phyloP scores from a whole-genome alignment of 2,797 vertebrate species.

The Iguana delicatissima region DNA sequence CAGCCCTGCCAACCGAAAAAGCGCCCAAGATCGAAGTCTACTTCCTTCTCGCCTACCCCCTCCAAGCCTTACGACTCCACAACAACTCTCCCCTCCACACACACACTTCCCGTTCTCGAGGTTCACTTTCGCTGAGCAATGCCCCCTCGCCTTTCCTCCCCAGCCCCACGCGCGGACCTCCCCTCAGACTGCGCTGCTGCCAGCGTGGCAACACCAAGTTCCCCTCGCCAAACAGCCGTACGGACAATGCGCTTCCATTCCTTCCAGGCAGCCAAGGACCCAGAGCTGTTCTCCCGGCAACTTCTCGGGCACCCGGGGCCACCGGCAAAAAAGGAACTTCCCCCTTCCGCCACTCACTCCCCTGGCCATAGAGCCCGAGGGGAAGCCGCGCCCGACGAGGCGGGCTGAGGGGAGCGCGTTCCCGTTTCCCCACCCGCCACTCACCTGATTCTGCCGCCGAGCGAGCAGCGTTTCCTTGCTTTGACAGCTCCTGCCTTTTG shows the following conservation, averaged over 20 bases:
- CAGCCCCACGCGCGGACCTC: slow-evolving; percentile 62
- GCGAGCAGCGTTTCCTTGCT: slow-evolving; percentile 40
- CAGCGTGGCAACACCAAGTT: slow-evolving; percentile 66
- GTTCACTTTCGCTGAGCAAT: not conserved
- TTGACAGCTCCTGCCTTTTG: slow-evolving; percentile 78
- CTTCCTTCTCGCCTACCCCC: not conserved
- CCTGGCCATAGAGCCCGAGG: not conserved
- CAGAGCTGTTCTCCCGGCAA: slow-evolving; percentile 19
- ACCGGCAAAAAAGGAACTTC: not conserved
- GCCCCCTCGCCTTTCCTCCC: not conserved
- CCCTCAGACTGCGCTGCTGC: slow-evolving; percentile 40
- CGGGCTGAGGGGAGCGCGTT: not conserved
- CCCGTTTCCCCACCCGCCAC: not conserved
- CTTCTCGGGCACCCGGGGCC: slow-evolving; percentile 47
- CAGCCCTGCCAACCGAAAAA: not conserved
- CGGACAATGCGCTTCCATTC: no score
- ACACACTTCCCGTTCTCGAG: not conserved
- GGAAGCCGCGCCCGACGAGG: not conserved
- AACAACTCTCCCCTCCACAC: not conserved
- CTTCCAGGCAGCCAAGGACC: not conserved
- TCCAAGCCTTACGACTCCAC: not conserved
- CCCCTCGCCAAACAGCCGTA: not conserved
- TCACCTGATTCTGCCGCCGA: slow-evolving; percentile 70
- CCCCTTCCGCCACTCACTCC: not conserved
- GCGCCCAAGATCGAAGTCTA: no score